Conservation (phyloP, 2,888 invertebrate genomes). For the Ischnus inquisitorius region DNA sequence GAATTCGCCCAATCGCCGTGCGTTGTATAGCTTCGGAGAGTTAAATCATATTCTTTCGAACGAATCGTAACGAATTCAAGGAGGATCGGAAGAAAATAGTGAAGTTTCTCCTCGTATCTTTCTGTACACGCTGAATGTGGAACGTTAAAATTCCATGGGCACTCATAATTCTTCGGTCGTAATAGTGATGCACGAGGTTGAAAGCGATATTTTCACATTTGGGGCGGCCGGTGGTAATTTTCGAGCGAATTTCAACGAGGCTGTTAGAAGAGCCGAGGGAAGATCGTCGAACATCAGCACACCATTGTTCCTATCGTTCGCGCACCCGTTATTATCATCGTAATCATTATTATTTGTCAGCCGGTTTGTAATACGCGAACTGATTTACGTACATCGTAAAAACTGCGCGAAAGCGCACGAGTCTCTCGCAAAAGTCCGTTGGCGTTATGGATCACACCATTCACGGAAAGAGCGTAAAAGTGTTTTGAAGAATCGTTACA, state of each 20-base stretch:
- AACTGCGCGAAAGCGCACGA: conserved; percentile 51
- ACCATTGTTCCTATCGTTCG: conserved; percentile 42
- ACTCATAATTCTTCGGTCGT: conserved; percentile 47
- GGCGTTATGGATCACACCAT: background rate
- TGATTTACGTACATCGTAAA: conserved; percentile 62
- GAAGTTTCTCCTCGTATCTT: conserved; percentile 24
- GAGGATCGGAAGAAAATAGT: background rate
- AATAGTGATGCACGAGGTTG: conserved; percentile 35
- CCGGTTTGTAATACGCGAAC: conserved; percentile 33
- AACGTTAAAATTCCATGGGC: conserved; percentile 38
- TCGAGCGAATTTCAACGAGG: conserved; percentile 30
- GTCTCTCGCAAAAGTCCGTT: background rate
- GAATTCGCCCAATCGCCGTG: background rate
- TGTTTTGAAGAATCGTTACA: background rate
- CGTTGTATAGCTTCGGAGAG: background rate
- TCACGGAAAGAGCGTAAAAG: background rate
- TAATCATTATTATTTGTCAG: conserved; percentile 51
- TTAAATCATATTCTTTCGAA: background rate
- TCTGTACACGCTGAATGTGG: background rate
- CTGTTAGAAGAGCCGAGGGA: conserved; percentile 12
- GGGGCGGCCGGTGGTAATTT: background rate
- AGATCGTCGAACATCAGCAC: conserved; percentile 12
- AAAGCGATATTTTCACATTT: conserved; percentile 33
- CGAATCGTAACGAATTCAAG: background rate
- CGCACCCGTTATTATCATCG: conserved; percentile 36